These are phyloP conservation scores for Drosophila austrosaltans DNA, from an alignment of 2,888 invertebrate genomes.

Conservation along the genomic window DNA sequence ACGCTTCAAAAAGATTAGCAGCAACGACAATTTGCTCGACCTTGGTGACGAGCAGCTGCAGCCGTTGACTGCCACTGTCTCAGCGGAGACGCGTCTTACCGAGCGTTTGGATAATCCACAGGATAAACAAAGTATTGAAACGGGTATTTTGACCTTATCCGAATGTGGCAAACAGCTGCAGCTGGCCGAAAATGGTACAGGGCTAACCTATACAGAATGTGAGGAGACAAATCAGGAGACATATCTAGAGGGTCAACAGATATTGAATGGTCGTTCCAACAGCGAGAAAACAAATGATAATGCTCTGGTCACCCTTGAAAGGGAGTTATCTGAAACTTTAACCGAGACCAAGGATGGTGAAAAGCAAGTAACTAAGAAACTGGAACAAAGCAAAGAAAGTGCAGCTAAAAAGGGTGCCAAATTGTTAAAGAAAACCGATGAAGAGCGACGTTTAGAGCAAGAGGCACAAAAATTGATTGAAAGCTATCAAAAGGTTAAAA, in stretches of 20 bases:
- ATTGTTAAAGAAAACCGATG: conserved; percentile 78
- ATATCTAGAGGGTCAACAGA: conserved; percentile 66
- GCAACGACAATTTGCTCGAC: conserved; percentile 77
- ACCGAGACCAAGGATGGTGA: conserved; percentile 74
- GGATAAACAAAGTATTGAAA: conserved; percentile 83
- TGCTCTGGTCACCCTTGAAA: conserved; percentile 51
- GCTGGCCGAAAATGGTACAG: conserved; percentile 67
- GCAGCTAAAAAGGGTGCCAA: conserved; percentile 74
- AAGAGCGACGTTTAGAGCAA: conserved; percentile 76
- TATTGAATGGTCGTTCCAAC: conserved; percentile 41
- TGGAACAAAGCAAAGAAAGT: conserved; percentile 65
- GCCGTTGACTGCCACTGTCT: conserved; percentile 82
- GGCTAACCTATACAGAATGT: conserved; percentile 74
- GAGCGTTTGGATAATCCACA: conserved; percentile 80
- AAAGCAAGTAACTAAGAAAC: conserved; percentile 73
- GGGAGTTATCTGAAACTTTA: conserved; percentile 71
- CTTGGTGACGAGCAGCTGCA: conserved; percentile 69
- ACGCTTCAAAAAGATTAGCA: conserved; percentile 79
- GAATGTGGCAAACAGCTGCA: conserved; percentile 81
- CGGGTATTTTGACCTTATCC: conserved; percentile 83
- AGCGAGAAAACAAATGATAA: background rate
- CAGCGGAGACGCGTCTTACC: conserved; percentile 81
- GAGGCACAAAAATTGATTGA: conserved; percentile 80
- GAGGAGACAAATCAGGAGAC: conserved; percentile 75
- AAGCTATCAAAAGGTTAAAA: conserved; percentile 80